Base-by-base conservation (phyloP, 2,113 vertebrate species). In the Zapornia atra region DNA sequence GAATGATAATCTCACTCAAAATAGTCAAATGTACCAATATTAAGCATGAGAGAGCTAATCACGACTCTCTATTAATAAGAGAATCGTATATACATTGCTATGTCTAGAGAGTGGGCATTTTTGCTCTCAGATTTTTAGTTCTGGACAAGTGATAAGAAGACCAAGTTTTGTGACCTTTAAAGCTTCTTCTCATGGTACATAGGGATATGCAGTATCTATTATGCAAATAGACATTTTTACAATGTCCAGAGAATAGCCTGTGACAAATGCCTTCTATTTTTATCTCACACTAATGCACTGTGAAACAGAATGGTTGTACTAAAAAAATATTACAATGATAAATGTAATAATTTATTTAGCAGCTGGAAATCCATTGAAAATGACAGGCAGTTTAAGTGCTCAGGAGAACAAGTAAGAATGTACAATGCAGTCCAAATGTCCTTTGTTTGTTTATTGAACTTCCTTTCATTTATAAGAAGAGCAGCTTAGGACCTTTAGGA, bases 281-380 rank as follows among this genome's bases (percentile, higher is more conserved):
- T 94, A 87, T 50, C 63, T 87, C 44, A 50, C 12, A 10, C 31
- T 91, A 96, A 89, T 94, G 82, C 40, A 92, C 44, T 61, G 33
- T 85, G 73, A 57, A 89, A 86, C 79, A 89, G 63, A 24, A 88
- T 11, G 84, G 46, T 40, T 70, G 82, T 1, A 5, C 11, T 40
- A 57, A 77, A 65, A 61, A 31, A 56, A 63, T 18, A 3, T 9
- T 66, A 61, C 53, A 95, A 71, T 81, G 13, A 88, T 78, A 92
- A 92, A 91, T 69, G 48, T 79, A 82, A 87, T 95, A 76, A 92
- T 87, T 96, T 96, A 96, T 96, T 96, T 91, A 94, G 70, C 70
- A 91, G 65, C 42, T 86, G 60, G 15, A 81, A 92, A 87, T 86
- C 56, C 63, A 71, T 68, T 81, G 60, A 86, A 92, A 96, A 91